These are phyloP conservation scores for Meliscaeva auricollis DNA, from an alignment of 2,888 invertebrate genomes.

Conservation along the genomic window DNA sequence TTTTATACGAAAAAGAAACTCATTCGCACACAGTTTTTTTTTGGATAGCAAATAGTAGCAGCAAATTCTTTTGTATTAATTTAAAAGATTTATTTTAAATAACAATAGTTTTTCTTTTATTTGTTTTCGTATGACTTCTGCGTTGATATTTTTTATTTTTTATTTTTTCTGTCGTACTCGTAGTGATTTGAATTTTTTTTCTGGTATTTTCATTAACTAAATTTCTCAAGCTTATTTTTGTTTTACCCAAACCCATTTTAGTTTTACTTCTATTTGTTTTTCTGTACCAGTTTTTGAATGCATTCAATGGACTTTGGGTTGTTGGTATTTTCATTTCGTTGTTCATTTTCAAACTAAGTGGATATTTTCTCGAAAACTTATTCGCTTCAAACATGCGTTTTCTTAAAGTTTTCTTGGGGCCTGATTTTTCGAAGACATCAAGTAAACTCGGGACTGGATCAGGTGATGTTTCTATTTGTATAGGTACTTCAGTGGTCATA, in stretches of 20 bases:
- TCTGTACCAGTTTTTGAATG: constrained; percentile 29
- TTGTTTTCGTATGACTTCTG: too few species aligned
- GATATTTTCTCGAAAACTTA: constrained; percentile 23
- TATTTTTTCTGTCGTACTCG: too few species aligned
- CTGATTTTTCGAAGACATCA: constrained; percentile 20
- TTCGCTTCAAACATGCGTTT: constrained; percentile 26
- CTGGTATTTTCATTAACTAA: background rate
- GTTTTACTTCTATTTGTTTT: constrained; percentile 4
- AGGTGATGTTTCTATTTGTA: background rate
- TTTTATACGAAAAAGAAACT: too few species aligned
- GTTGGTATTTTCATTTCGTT: constrained; percentile 23
- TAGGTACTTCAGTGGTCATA: background rate
- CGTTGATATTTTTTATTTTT: too few species aligned
- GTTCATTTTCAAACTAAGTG: constrained; percentile 1
- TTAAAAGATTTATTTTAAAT: too few species aligned
- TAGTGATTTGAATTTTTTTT: background rate
- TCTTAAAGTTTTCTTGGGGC: constrained; percentile 30
- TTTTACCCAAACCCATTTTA: background rate
- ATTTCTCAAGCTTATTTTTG: background rate
- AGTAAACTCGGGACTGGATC: background rate
- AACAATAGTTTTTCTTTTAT: too few species aligned
- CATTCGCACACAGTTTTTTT: too few species aligned
- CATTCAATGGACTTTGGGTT: background rate
- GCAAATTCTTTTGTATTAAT: too few species aligned
- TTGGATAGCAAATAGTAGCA: too few species aligned